A percentile compares a stretch with the other conserved stretches of the same genome.
Conservation (phyloP, 2,888 invertebrate species). For the Macrophya annulata region DNA sequence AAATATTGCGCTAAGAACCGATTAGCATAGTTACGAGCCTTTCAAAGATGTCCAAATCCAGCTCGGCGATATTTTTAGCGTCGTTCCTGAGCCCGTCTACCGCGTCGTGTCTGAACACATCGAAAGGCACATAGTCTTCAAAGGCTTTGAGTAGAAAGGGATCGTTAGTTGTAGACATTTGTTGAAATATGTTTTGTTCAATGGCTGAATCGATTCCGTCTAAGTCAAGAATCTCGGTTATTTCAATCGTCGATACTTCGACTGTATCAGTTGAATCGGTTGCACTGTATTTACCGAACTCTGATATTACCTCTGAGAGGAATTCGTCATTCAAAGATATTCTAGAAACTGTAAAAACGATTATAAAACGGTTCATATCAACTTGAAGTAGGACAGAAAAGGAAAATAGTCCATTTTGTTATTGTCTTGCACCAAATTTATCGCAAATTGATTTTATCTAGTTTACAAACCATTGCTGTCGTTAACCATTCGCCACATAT, state of each 20-base stretch:
- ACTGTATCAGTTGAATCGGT: slow-evolving; percentile 62
- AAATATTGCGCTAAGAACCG: not conserved
- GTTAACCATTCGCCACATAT: slow-evolving; percentile 73
- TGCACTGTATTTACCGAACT: slow-evolving; percentile 70
- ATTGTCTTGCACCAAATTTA: not conserved
- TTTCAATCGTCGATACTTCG: not conserved
- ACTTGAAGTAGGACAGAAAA: too few relatives aligned
- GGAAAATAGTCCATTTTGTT: not conserved
- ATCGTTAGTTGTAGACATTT: slow-evolving; percentile 72
- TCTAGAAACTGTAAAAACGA: slow-evolving; percentile 66
- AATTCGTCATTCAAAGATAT: slow-evolving; percentile 72
- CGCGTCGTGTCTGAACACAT: slow-evolving; percentile 58
- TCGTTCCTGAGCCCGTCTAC: slow-evolving; percentile 58
- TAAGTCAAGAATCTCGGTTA: not conserved
- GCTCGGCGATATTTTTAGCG: not conserved
- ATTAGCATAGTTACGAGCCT: not conserved
- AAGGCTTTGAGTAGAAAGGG: slow-evolving; percentile 80
- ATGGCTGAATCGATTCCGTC: slow-evolving; percentile 64
- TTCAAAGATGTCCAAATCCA: slow-evolving; percentile 37
- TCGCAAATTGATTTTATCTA: not conserved
- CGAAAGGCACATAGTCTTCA: slow-evolving; percentile 75
- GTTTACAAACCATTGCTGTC: slow-evolving; percentile 64
- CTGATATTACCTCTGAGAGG: slow-evolving; percentile 67
- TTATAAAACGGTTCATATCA: not conserved
- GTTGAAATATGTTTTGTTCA: slow-evolving; percentile 70